Percentiles rank a stretch among this genome's conserved stretches.
phyloP scores from a whole-genome alignment of 2,888 invertebrate species.

The Leucania comma region DNA sequence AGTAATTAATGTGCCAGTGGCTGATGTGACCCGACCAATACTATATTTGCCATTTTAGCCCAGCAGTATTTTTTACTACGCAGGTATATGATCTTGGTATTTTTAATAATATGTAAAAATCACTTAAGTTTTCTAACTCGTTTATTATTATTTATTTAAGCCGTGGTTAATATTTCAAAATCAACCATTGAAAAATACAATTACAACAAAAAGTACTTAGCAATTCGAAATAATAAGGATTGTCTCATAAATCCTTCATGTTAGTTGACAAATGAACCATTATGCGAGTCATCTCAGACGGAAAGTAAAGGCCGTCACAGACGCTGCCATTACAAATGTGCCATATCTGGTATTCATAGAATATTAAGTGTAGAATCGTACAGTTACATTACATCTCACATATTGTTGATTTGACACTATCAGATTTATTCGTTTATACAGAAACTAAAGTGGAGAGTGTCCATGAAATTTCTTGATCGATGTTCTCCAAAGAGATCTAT shows the following conservation, averaged over 20 bases:
- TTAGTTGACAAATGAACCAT: constrained; percentile 54
- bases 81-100: neutral
- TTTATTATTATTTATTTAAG: neutral
- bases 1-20: too few species aligned
- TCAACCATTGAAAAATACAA: constrained; percentile 9
- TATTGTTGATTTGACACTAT: neutral
- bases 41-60: too few species aligned
- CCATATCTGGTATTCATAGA: neutral
- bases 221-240: constrained; percentile 46
- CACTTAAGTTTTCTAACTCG: too few species aligned
- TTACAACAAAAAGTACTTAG: constrained; percentile 37
- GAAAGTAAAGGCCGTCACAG: constrained; percentile 27
- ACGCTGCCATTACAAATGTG: constrained; percentile 20
- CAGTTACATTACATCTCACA: neutral
- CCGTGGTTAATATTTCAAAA: neutral
- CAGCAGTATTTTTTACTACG: too few species aligned
- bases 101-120: neutral
- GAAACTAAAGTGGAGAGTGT: too few species aligned
- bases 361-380: neutral
- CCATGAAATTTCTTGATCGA: too few species aligned
- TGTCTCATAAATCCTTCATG: constrained; percentile 58
- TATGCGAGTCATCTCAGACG: constrained; percentile 43
- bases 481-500: too few species aligned
- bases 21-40: too few species aligned
- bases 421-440: too few species aligned